Evolutionary conservation across 2,888 invertebrate species (phyloP).

Genomic region (Linnaemya tessellans): DNA sequence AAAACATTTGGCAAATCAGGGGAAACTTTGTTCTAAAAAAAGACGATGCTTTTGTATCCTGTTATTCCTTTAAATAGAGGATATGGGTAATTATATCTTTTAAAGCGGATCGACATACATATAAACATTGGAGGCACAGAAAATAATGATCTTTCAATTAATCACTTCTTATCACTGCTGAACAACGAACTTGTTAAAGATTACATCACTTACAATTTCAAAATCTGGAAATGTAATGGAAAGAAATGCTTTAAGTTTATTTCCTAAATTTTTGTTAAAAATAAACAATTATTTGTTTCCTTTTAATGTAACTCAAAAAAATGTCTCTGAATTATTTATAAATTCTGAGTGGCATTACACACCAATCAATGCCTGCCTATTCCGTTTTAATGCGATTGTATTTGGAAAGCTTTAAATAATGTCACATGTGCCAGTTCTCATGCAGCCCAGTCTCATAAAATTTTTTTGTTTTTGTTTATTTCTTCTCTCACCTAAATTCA

Average conservation of each 20-base stretch:
- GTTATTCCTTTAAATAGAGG: too few species aligned
- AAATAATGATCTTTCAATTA: too few species aligned
- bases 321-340: conserved; percentile 64
- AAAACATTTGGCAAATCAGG: too few species aligned
- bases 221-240: too few species aligned
- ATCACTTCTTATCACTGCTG: too few species aligned
- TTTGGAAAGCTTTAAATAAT: conserved; percentile 49
- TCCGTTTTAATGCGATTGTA: conserved; percentile 7
- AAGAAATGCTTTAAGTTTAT: neutral
- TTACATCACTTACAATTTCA: too few species aligned
- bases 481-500: conserved; percentile 15
- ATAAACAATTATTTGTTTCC: neutral
- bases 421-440: conserved; percentile 64
- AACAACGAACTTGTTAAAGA: too few species aligned
- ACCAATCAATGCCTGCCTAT: conserved; percentile 9
- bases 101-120: too few species aligned
- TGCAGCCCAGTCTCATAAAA: conserved; percentile 1
- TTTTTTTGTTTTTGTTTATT: neutral
- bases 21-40: too few species aligned
- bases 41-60: too few species aligned
- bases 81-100: too few species aligned
- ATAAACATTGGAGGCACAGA: too few species aligned
- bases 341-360: conserved; percentile 46
- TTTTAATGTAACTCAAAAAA: neutral
- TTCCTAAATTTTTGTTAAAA: neutral